These are phyloP conservation scores for Melieria crassipennis DNA, from an alignment of 2,888 invertebrate species.

Conservation along the genomic window DNA sequence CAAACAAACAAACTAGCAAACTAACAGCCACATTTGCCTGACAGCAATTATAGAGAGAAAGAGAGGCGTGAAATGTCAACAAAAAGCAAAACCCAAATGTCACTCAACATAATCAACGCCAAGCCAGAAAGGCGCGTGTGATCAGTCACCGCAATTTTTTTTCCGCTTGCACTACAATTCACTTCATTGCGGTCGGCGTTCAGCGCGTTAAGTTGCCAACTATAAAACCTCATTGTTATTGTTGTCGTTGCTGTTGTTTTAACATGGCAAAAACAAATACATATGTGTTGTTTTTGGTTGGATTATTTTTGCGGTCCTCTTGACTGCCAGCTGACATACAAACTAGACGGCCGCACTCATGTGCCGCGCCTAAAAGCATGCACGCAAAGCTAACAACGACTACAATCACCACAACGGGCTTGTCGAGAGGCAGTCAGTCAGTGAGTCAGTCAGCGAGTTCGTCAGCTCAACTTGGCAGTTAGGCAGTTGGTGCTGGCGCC, in stretches of 20 bases:
- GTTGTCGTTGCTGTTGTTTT: conserved; percentile 50
- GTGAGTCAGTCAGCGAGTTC: background rate
- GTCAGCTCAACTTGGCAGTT: background rate
- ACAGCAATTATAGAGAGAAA: too few species aligned
- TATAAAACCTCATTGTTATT: background rate
- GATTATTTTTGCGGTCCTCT: background rate
- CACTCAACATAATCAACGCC: conserved; percentile 58
- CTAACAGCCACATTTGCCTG: too few species aligned
- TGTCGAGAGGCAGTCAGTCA: background rate
- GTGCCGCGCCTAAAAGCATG: conserved; percentile 23
- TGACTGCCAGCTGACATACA: too few species aligned
- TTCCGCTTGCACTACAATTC: background rate
- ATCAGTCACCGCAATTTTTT: conserved; percentile 53
- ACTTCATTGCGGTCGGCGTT: too few species aligned
- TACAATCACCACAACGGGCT: background rate
- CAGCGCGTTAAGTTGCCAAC: too few species aligned
- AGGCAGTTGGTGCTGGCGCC: background rate
- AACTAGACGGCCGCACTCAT: background rate
- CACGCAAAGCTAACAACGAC: background rate
- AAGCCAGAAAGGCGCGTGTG: conserved; percentile 43
- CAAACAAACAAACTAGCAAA: background rate
- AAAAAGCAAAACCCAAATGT: conserved; percentile 46
- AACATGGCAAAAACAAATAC: conserved; percentile 40
- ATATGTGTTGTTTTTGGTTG: conserved; percentile 16
- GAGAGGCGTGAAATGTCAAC: too few species aligned